Evolutionary conservation across 2,797 vertebrate genomes (phyloP).

Genomic region (Coregonus sp.): DNA sequence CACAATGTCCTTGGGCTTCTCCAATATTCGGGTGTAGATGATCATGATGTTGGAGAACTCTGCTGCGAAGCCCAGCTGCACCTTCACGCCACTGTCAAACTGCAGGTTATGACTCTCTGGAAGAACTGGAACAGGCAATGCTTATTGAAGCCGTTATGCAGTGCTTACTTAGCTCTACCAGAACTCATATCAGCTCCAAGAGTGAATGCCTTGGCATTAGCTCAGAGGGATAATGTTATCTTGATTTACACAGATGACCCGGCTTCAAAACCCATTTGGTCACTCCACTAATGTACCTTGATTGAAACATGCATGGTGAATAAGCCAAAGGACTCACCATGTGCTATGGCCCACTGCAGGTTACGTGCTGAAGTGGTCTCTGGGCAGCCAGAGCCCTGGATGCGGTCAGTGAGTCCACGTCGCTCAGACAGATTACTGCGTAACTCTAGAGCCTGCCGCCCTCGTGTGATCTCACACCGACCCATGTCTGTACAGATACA

Average conservation of each 20-base stretch:
- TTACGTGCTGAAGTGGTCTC: constrained; percentile 78
- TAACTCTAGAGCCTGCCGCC: constrained; percentile 86
- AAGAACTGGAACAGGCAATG: constrained; percentile 65
- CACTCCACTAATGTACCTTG: no score
- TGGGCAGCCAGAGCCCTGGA: constrained; percentile 56
- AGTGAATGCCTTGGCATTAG: background rate
- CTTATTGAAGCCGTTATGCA: background rate
- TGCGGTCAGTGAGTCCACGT: constrained; percentile 80
- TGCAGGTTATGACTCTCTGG: constrained; percentile 73
- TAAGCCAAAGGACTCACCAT: constrained; percentile 62
- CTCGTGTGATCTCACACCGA: constrained; percentile 76
- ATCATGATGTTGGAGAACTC: constrained; percentile 91
- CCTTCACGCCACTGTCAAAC: constrained; percentile 81
- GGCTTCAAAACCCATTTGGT: background rate
- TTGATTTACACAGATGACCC: background rate
- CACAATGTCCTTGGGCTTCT: constrained; percentile 69
- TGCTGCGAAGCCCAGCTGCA: constrained; percentile 86
- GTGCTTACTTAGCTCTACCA: background rate
- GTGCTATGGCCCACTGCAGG: constrained; percentile 85
- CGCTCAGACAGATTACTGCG: constrained; percentile 86
- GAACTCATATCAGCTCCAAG: background rate
- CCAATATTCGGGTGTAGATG: constrained; percentile 82
- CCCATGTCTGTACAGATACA: constrained; percentile 80
- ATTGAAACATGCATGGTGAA: no score
- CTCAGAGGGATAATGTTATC: background rate